Conservation (phyloP, 35 echinoderm and acorn worm species). For the Eucidaris tribuloides region DNA sequence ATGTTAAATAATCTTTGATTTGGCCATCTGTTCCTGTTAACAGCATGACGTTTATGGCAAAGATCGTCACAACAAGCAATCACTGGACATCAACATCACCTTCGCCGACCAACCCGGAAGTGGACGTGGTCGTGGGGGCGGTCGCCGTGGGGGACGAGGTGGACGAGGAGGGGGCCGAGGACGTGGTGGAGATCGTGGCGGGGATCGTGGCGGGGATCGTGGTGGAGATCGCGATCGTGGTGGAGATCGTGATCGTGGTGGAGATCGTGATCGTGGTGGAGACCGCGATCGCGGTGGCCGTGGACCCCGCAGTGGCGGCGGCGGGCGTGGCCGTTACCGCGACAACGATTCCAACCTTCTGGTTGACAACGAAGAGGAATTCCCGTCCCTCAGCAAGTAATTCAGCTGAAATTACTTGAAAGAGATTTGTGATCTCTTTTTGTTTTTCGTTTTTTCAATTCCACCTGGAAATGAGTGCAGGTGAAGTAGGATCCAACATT, state of each 20-base stretch:
- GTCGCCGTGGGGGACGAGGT: conserved; percentile 11
- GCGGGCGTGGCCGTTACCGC: conserved; percentile 7
- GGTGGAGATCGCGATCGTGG: conserved; percentile 44
- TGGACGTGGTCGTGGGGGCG: conserved; percentile 48
- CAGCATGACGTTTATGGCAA: conserved; percentile 27
- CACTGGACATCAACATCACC: conserved; percentile 70
- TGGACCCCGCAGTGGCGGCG: conserved; percentile 36
- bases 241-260: conserved; percentile 24
- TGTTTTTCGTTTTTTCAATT: no score
- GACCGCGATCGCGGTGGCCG: conserved; percentile 44
- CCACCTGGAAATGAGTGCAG: no score
- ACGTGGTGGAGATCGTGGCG: neutral
- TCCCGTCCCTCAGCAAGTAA: conserved; percentile 68
- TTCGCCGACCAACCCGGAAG: conserved; percentile 60
- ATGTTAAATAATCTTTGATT: neutral
- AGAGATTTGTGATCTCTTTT: no score
- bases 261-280: conserved; percentile 19
- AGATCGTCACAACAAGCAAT: conserved; percentile 29
- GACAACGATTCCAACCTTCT: conserved; percentile 42
- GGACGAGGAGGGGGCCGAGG: conserved; percentile 15
- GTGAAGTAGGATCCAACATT: no score
- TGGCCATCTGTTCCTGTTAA: no score
- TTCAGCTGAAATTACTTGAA: no score
- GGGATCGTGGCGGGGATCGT: conserved; percentile 29
- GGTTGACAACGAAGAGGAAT: conserved; percentile 78